Conservation (phyloP, 2,888 invertebrate species). For the Acanthosepion esculentum region DNA sequence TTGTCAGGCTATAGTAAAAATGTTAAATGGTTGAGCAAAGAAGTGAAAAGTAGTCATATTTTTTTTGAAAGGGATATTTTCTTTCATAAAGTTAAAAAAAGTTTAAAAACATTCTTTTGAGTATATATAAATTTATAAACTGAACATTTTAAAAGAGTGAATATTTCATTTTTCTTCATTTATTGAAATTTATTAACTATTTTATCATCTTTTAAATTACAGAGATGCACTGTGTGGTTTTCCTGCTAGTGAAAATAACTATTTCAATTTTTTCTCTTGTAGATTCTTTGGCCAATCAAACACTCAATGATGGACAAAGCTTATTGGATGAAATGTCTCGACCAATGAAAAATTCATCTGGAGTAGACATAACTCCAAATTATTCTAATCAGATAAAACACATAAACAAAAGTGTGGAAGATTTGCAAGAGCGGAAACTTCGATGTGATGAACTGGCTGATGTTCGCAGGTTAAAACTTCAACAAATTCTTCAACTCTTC, state of each 20-base stretch:
- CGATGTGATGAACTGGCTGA: slow-evolving; percentile 82
- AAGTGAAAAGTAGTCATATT: no score
- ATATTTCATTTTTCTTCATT: no score
- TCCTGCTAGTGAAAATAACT: neutral
- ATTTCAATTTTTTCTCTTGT: slow-evolving; percentile 52
- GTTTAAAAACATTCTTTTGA: no score
- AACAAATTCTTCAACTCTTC: slow-evolving; percentile 84
- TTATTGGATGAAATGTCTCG: slow-evolving; percentile 85
- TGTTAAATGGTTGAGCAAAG: no score
- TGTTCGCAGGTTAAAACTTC: slow-evolving; percentile 84
- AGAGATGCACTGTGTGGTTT: neutral
- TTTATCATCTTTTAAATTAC: neutral
- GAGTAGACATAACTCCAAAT: slow-evolving; percentile 80
- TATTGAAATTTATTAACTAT: no score
- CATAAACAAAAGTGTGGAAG: slow-evolving; percentile 82
- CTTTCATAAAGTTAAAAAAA: no score
- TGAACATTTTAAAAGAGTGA: no score
- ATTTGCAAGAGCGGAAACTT: slow-evolving; percentile 82
- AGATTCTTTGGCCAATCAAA: slow-evolving; percentile 82
- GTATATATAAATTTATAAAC: no score
- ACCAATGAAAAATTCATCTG: slow-evolving; percentile 86
- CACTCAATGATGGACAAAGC: slow-evolving; percentile 84
- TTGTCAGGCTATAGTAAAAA: no score
- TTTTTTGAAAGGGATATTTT: no score
- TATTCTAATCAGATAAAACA: slow-evolving; percentile 80